phyloP scores from a whole-genome alignment of 2,888 invertebrate species.

The Abrostola triplasia region DNA sequence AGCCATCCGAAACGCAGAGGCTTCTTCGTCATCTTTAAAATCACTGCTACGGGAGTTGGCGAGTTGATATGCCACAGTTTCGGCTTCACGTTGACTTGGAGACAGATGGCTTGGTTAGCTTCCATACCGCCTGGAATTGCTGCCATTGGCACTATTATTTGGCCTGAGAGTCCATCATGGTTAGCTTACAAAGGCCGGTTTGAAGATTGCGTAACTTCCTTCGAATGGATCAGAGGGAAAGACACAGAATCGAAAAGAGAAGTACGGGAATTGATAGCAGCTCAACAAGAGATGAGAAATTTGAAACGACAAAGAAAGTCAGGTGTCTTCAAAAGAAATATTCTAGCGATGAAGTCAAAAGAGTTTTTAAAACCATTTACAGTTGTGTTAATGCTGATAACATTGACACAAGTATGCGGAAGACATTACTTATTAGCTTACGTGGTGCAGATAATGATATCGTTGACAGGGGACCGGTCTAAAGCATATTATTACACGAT shows the following conservation, averaged over 20 bases:
- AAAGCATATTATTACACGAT: conserved; percentile 43
- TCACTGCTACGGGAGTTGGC: conserved; percentile 39
- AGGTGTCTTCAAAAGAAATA: conserved; percentile 2
- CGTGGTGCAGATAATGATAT: conserved; percentile 43
- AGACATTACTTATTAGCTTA: conserved; percentile 43
- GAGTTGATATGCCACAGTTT: conserved; percentile 46
- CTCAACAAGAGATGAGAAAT: conserved; percentile 38
- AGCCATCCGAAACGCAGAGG: conserved; percentile 49
- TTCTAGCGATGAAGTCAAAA: conserved; percentile 29
- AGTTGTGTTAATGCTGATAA: conserved; percentile 32
- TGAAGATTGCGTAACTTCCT: conserved; percentile 39
- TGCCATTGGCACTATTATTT: conserved; percentile 25
- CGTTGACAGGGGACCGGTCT: conserved; percentile 34
- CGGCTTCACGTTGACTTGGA: conserved; percentile 39
- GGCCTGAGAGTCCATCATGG: conserved; percentile 53
- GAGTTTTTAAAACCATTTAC: conserved; percentile 38
- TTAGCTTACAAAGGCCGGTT: conserved; percentile 47
- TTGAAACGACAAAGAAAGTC: conserved; percentile 15
- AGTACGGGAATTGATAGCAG: conserved; percentile 36
- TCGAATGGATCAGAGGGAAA: conserved; percentile 45
- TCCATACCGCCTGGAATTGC: conserved; percentile 39
- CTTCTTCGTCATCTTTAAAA: conserved; percentile 45
- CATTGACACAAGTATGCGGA: conserved; percentile 41
- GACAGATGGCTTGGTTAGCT: conserved; percentile 39
- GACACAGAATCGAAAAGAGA: conserved; percentile 37